Base-by-base conservation (phyloP, 2,113 vertebrate species). In the Seriola aureovittata region DNA sequence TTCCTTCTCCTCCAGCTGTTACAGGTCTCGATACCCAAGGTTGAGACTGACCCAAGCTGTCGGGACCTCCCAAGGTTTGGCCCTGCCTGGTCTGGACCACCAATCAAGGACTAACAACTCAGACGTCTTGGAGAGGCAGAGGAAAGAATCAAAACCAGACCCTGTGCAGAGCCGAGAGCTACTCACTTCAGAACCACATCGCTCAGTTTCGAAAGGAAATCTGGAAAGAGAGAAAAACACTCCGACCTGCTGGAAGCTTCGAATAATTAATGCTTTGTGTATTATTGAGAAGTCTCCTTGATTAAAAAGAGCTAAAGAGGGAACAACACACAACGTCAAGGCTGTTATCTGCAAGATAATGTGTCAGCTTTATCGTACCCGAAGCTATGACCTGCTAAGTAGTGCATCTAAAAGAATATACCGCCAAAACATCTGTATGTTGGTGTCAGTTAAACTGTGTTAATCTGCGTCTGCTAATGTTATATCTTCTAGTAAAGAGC, bases 71-170 rank as follows among this genome's bases (percentile, higher is more conserved):
- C 46, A 60, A 5, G 36, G 54, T 46, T 46, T 34, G 29, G 25
- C 40, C 32, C 32, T 13, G 10, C 54, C 19, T 23, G 78, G 78
- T 86, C 84, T 77, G 62, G 68, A 86, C 65, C 76, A 81, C 85
- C 50, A 36, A 32, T 70, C 69, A 16, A 59, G 58, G 69, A 70
- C 54, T 81, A 90, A 85, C 40, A 64, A 63, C 74, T 75, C 73
- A 29, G 58, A 76, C 58, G 63, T 63, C 78, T 55, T 50, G 11
- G 46, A 55, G 87, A 75, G 62, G 60, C 21, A 62, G 40, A 21
- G 36, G 58, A 50, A n/a, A 25, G 58, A 40, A 77, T 81, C 34
- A 16, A 59, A 86, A 78, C 14, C 62, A 82, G 68, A 69, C 38
- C 14, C 46, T 40, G 12, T 5, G 12, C 46, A 16, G 11, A 52